A percentile compares a stretch with the other conserved stretches of the same genome.
Conservation (phyloP, 2,113 vertebrate genomes). For the Morone chrysops region DNA sequence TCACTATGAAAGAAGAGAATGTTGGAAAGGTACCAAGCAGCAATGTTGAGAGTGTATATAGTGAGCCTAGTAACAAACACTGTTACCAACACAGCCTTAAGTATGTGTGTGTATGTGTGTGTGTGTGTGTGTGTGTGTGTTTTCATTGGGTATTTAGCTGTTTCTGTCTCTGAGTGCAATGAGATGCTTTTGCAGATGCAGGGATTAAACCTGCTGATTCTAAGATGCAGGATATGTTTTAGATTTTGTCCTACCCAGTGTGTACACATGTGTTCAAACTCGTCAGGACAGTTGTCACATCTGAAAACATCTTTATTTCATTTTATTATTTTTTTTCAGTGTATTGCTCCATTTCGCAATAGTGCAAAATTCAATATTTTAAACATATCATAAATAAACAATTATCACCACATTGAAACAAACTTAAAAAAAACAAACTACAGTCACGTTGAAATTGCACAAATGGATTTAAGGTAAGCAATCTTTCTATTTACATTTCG, state of each 20-base stretch:
- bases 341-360: conserved; percentile 89
- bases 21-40: conserved; percentile 65
- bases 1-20: conserved; percentile 76
- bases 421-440: conserved; percentile 53
- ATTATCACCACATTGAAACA: conserved; percentile 75
- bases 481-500: conserved; percentile 69
- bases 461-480: conserved; percentile 66
- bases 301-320: conserved; percentile 84
- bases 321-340: conserved; percentile 82
- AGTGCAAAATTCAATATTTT: conserved; percentile 89
- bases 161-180: neutral
- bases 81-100: conserved; percentile 41
- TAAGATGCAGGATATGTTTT: neutral
- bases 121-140: conserved; percentile 17
- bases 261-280: conserved; percentile 6
- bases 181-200: conserved; percentile 5
- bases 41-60: conserved; percentile 20
- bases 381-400: conserved; percentile 87
- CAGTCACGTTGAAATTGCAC: conserved; percentile 79
- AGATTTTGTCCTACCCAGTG: neutral
- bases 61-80: conserved; percentile 67
- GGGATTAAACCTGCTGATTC: neutral
- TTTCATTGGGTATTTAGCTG: conserved; percentile 21
- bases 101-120: neutral
- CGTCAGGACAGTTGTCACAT: conserved; percentile 42